Conservation (phyloP, 1,140 invertebrate genomes). For the Lerema accius region DNA sequence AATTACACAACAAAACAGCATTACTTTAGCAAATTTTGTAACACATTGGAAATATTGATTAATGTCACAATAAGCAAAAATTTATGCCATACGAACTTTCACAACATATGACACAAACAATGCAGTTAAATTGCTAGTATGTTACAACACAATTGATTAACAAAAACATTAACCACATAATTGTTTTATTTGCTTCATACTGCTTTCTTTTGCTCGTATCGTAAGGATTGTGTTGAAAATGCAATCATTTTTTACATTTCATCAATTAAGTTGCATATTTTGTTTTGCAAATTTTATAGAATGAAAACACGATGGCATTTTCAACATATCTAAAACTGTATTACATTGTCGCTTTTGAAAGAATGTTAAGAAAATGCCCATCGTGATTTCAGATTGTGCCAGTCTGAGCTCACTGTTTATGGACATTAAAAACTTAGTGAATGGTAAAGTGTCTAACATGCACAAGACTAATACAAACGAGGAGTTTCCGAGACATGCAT, state of each 20-base stretch:
- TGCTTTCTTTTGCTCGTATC: conserved; percentile 49
- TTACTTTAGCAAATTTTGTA: background rate
- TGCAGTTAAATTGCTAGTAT: background rate
- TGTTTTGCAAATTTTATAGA: conserved; percentile 66
- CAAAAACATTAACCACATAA: background rate
- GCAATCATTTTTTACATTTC: conserved; percentile 76
- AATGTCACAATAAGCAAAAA: conserved; percentile 3
- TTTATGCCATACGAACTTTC: background rate
- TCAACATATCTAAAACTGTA: conserved; percentile 70
- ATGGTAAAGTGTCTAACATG: conserved; percentile 70
- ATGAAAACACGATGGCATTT: conserved; percentile 82
- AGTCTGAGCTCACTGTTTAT: conserved; percentile 74
- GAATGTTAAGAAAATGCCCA: conserved; percentile 77
- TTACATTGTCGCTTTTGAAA: conserved; percentile 38
- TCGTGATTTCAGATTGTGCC: conserved; percentile 80
- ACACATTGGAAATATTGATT: background rate
- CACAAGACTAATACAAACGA: conserved; percentile 56
- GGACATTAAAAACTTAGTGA: conserved; percentile 78
- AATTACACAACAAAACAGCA: background rate
- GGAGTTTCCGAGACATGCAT: conserved; percentile 54
- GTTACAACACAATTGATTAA: background rate
- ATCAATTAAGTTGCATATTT: conserved; percentile 62
- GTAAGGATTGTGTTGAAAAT: conserved; percentile 80
- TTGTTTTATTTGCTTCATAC: conserved; percentile 46
- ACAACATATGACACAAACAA: background rate